Evolutionary conservation across 1,140 invertebrate species (phyloP).

Genomic region (Reticulitermes speratus): DNA sequence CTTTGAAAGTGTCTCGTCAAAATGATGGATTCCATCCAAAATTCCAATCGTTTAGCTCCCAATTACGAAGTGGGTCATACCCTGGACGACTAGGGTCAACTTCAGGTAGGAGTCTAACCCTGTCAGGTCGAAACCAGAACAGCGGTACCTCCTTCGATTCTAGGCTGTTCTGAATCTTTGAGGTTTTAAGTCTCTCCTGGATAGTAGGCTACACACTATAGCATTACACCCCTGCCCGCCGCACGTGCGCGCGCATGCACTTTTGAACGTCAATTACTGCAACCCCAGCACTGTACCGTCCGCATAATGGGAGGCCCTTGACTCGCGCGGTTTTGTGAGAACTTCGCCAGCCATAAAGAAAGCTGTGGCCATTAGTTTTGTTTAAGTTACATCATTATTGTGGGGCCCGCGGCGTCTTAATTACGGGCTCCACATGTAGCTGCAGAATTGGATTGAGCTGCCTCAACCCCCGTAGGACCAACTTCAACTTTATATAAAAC

Average conservation of each 20-base stretch:
- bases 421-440: background rate
- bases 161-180: too few species aligned
- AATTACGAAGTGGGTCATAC: too few species aligned
- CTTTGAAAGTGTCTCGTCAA: too few species aligned
- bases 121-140: too few species aligned
- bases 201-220: background rate
- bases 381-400: constrained; percentile 3
- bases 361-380: constrained; percentile 8
- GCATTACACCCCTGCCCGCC: background rate
- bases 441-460: too few species aligned
- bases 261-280: constrained; percentile 7
- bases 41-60: too few species aligned
- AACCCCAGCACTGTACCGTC: background rate
- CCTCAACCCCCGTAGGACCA: too few species aligned
- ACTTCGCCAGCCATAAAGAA: constrained; percentile 10
- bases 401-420: background rate
- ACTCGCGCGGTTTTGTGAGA: constrained; percentile 7
- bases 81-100: too few species aligned
- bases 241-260: background rate
- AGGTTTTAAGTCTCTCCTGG: background rate
- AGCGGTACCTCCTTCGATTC: too few species aligned
- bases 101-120: too few species aligned
- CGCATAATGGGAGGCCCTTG: background rate
- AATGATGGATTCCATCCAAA: too few species aligned
- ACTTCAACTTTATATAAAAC: too few species aligned